Base-by-base conservation (phyloP, 2,797 vertebrate genomes). In the Oreochromis grahami region DNA sequence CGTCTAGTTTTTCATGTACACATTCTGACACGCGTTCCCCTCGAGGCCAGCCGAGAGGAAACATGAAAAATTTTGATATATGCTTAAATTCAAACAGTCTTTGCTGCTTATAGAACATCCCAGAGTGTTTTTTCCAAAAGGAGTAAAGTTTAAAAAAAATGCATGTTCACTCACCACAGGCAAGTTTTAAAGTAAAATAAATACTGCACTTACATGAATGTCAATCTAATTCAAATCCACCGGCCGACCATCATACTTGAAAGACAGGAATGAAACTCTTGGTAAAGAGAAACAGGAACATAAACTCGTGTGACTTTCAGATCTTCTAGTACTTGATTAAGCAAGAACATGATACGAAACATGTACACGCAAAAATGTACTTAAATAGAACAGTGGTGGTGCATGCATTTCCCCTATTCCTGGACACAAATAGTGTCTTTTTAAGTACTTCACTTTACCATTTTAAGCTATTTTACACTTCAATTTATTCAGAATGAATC, bases 231-330 rank as follows among this genome's bases (percentile, higher is more conserved):
- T 50, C 55, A 74, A 60, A 63, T 21, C 55, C 32, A 80, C 21
- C 8, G n/a, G 41, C 19, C 9, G 17, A 9, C 7, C 11, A 56
- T 81, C 36, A 34, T 8, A 50, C 60, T 74, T 17, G 4, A 43
- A 76, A 63, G 7, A 68, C 15, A 65, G 77, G 48, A 81, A 51
- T 72, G 14, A 50, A 77, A 78, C 9, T 58, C 12, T 51, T 38
- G 45, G 32, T 82, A 60, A 81, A 79, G 17, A 79, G 78, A 88
- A 88, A 85, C 48, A 83, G 43, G 87, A 87, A 85, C 78, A 11
- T 51, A 63, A 50, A 74, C 72, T 84, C 24, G 43, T 77, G 79
- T 87, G 84, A 85, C 53, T 45, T 34, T 50, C 34, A 50, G 29
- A 52, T 51, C 41, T 3, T 4, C 29, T 10, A 63, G 9, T 19